These are phyloP conservation scores for Aelia acuminata DNA, from an alignment of 2,888 invertebrate species.

Conservation along the genomic window DNA sequence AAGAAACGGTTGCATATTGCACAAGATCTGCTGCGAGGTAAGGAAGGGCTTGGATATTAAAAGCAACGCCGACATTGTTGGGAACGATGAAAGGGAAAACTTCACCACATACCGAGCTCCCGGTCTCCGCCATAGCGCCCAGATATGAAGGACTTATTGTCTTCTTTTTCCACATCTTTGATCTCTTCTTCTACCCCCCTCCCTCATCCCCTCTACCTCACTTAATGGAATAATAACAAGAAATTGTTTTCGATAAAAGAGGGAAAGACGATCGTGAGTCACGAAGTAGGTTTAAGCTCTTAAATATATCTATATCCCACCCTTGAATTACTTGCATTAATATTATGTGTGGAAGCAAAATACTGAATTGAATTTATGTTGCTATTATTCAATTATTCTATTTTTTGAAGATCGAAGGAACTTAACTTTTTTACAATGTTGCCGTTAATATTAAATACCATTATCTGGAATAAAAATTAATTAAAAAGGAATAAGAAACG, in stretches of 20 bases:
- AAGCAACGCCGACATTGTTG: neutral
- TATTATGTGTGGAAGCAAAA: neutral
- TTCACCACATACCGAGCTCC: neutral
- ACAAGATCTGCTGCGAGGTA: conserved; percentile 11
- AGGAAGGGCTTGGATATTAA: conserved; percentile 18
- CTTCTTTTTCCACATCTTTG: conserved; percentile 11
- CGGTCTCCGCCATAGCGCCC: neutral
- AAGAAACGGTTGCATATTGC: conserved; percentile 60
- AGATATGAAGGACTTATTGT: conserved; percentile 34
- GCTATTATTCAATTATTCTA: too few relatives aligned
- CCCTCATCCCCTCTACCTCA: neutral
- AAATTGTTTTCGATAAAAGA: conserved; percentile 25
- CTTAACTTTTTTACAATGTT: too few relatives aligned
- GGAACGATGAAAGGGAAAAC: conserved; percentile 23
- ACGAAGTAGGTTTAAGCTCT: neutral
- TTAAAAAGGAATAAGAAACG: too few relatives aligned
- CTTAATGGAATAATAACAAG: conserved; percentile 29
- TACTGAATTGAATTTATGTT: too few relatives aligned
- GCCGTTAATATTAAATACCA: too few relatives aligned
- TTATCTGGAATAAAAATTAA: too few relatives aligned
- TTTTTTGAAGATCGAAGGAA: too few relatives aligned
- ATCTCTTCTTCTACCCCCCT: neutral
- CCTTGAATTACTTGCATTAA: conserved; percentile 8
- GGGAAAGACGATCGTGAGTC: conserved; percentile 24
- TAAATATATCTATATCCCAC: conserved; percentile 1